These are phyloP conservation scores for Ceyx cyanopectus DNA, from an alignment of 2,113 vertebrate species.

Conservation along the genomic window DNA sequence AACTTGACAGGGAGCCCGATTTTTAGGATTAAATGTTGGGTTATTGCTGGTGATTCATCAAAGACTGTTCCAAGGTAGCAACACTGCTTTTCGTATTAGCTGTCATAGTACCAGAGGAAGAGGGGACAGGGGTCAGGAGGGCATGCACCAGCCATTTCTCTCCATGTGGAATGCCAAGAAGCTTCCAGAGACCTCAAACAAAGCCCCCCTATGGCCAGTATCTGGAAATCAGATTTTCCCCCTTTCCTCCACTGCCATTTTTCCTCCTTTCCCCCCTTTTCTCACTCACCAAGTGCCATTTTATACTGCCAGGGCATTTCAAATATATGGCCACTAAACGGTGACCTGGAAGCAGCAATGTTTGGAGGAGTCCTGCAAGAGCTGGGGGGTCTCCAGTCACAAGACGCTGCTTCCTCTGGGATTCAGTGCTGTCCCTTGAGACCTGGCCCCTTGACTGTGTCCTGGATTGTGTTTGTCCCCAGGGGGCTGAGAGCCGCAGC, in stretches of 20 bases:
- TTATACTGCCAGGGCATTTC: neutral
- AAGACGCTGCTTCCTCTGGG: neutral
- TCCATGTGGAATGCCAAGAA: neutral
- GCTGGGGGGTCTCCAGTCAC: fast-evolving
- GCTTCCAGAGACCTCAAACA: neutral
- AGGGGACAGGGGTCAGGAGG: neutral
- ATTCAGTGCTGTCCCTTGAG: neutral
- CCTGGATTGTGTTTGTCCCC: too few relatives aligned
- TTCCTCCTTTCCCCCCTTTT: neutral
- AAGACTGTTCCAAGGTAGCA: neutral
- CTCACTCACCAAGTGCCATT: neutral
- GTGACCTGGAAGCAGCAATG: neutral
- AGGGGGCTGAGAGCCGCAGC: too few relatives aligned
- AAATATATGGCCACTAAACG: neutral
- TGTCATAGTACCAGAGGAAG: neutral
- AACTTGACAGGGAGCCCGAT: constrained; percentile 43
- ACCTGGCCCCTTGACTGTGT: neutral
- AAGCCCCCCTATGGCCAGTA: neutral
- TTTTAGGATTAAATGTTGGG: constrained; percentile 42
- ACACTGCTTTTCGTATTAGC: constrained; percentile 20
- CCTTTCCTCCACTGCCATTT: neutral
- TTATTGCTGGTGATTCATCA: constrained; percentile 54
- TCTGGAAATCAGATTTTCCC: neutral
- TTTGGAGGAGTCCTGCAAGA: neutral
- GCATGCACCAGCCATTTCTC: neutral